Evolutionary conservation across 2,888 invertebrate genomes (phyloP), one percentile per base, ranked within the genome.

Genomic region (Opisthograptis luteolata): DNA sequence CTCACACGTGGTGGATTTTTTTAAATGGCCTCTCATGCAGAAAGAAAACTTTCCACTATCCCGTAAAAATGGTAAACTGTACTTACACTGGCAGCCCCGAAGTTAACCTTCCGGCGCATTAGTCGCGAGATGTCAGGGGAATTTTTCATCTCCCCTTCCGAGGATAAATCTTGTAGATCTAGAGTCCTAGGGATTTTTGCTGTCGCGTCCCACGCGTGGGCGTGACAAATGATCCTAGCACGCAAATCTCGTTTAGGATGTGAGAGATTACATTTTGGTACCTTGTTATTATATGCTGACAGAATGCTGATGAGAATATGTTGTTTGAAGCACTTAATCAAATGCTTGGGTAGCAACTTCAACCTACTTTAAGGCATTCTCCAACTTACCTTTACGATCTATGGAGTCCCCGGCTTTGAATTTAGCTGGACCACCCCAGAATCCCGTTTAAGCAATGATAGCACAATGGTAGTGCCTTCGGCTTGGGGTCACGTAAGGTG

Each of bases 161-260:
- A 62, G 69, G 69, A 84, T 84, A 83, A 86, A 86, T 85, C 85
- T 79, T 63, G 66, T 62, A 65, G 70, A 77, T 77, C 76, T 72
- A 71, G 68, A 58, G 68, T 67, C 60, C 61, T 52, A 53, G 67
- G 70, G 69, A 70, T 68, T 62, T 58, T 48, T 36, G 41, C 43
- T 45, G 39, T 45, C 31, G 28, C 35, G 35, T 25, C 44, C 44
- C 37, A 27, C 44, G 50, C 31, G 49, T 57, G 41, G 31, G 50
- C 50, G 58, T 64, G 62, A 62, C 56, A 53, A 62, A 62, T 60
- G 62, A 52, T 46, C 20, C 40, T 49, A 49, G 46, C 39, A 45
- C 54, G 48, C 41, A 51, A 51, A 51, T 51, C 50, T 51, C 43
- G 50, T 25, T 49, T 25, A 28, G 43, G 50, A 48, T 19, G 44